These are phyloP conservation scores for Nymphicus hollandicus DNA, from an alignment of 2,113 vertebrate species.

Conservation along the genomic window DNA sequence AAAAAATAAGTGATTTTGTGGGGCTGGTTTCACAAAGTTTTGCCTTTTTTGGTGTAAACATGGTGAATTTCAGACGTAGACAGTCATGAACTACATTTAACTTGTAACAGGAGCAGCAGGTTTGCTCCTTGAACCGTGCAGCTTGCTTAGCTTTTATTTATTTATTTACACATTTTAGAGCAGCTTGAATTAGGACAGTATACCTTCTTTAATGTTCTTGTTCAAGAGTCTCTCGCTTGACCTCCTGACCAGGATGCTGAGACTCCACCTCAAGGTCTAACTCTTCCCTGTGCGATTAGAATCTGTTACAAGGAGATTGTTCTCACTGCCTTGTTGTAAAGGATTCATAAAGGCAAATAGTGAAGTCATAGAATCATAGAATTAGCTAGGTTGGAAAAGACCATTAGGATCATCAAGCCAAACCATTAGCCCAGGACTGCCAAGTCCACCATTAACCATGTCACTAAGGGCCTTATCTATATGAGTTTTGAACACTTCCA, in stretches of 20 bases:
- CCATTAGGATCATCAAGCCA: background rate
- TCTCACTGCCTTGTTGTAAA: background rate
- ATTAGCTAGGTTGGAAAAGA: background rate
- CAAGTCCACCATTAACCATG: background rate
- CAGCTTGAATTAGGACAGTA: background rate
- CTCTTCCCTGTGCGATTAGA: background rate
- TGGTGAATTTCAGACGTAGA: background rate
- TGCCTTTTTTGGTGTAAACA: background rate
- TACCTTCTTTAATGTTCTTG: background rate
- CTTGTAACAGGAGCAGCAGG: background rate
- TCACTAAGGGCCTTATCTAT: background rate
- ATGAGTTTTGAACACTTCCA: background rate
- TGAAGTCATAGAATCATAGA: background rate
- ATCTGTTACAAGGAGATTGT: background rate
- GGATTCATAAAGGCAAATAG: background rate
- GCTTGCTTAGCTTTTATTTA: background rate
- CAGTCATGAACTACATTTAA: background rate
- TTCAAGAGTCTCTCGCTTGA: background rate
- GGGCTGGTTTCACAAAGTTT: background rate
- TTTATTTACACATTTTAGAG: background rate
- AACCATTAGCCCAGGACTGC: background rate
- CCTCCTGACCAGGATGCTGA: background rate
- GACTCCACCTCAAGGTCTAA: background rate
- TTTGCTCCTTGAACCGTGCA: background rate
- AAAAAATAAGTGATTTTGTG: background rate